A percentile compares a stretch with the other conserved stretches of the same genome.
phyloP scores from a whole-genome alignment of 2,797 vertebrate genomes.

The Notamacropus eugenii region DNA sequence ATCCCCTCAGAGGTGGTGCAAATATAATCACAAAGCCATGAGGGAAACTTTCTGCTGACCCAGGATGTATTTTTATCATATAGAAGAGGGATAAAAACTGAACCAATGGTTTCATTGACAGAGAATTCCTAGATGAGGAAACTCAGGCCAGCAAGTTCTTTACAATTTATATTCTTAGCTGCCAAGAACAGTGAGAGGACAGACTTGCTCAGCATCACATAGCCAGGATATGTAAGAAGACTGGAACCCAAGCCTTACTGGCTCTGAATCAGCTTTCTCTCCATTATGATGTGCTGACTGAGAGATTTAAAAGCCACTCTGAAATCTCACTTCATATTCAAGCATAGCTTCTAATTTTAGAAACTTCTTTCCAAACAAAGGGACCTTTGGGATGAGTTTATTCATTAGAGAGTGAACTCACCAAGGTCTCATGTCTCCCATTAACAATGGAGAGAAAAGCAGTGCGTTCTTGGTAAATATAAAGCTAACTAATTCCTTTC shows the following conservation, averaged over 20 bases:
- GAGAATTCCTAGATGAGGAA: neutral
- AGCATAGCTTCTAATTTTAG: constrained; percentile 33
- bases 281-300: neutral
- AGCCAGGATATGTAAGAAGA: neutral
- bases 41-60: neutral
- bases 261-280: neutral
- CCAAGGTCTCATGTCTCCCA: neutral
- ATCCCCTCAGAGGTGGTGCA: neutral
- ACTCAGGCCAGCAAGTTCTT: neutral
- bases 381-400: neutral
- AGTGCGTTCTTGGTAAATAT: neutral
- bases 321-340: constrained; percentile 30
- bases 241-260: neutral
- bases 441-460: neutral
- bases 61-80: neutral
- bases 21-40: neutral
- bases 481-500: neutral
- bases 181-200: neutral
- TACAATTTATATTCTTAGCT: neutral
- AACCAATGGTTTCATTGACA: neutral
- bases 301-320: neutral
- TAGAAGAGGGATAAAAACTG: neutral
- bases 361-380: neutral
- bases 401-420: neutral
- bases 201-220: neutral